These are phyloP conservation scores for Caretta caretta DNA, from an alignment of 2,113 vertebrate genomes.

Conservation along the genomic window DNA sequence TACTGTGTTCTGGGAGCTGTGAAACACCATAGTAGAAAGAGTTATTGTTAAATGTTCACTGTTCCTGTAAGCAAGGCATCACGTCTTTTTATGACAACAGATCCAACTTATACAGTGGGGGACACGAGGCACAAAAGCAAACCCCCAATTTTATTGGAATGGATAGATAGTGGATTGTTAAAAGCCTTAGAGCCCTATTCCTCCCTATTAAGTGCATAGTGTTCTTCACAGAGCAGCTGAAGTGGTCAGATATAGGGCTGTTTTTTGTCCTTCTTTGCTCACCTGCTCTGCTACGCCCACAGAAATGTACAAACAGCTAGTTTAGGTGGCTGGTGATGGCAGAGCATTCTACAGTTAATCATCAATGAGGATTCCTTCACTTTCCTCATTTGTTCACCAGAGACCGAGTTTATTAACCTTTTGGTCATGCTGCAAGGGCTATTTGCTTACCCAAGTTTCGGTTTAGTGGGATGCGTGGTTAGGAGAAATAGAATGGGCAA, in stretches of 20 bases:
- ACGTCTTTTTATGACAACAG: too few species aligned
- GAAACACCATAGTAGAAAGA: too few species aligned
- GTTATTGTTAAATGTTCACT: too few species aligned
- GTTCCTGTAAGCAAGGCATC: too few species aligned
- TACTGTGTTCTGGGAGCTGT: too few species aligned
- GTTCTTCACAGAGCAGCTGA: background rate
- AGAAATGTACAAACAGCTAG: background rate
- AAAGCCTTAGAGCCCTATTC: background rate
- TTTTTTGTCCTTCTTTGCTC: background rate
- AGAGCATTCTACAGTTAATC: background rate
- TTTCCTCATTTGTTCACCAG: background rate
- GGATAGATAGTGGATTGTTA: background rate
- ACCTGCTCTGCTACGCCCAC: background rate
- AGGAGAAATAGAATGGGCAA: background rate
- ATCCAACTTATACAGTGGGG: background rate
- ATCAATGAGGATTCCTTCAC: background rate
- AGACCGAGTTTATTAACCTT: background rate
- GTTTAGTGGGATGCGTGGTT: background rate
- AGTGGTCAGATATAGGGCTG: background rate
- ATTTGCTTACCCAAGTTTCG: background rate
- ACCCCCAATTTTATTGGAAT: background rate
- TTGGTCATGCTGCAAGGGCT: background rate
- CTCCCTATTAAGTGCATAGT: background rate
- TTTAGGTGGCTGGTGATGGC: background rate
- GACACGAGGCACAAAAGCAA: background rate